phyloP scores from a whole-genome alignment of 2,113 vertebrate genomes.

The Lamprologus lemairii region DNA sequence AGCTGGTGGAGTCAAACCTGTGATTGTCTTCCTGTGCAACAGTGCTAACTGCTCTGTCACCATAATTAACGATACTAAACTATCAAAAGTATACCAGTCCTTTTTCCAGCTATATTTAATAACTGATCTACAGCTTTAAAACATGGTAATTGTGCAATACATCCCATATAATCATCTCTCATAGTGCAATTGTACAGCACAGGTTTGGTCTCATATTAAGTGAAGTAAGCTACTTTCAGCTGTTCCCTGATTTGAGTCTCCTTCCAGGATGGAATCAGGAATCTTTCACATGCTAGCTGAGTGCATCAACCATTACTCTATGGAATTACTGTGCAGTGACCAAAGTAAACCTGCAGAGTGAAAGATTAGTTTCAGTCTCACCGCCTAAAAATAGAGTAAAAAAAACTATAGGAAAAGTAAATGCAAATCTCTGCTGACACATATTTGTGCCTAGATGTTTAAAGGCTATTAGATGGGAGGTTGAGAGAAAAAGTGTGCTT shows the following conservation, averaged over 20 bases:
- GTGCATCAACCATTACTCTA: background rate
- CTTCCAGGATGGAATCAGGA: background rate
- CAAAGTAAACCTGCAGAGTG: background rate
- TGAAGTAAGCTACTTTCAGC: background rate
- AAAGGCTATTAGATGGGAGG: background rate
- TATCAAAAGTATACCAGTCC: background rate
- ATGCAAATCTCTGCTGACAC: background rate
- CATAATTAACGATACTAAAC: background rate
- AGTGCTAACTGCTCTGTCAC: background rate
- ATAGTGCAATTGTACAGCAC: background rate
- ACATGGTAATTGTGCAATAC: rapidly evolving
- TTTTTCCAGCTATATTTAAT: background rate
- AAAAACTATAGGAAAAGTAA: background rate
- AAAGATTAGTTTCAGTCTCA: background rate
- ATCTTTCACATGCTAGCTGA: background rate
- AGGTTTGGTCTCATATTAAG: background rate
- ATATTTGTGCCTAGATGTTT: background rate
- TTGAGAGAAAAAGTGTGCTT: background rate
- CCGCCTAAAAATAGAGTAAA: background rate
- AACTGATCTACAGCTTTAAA: background rate
- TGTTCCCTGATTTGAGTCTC: background rate
- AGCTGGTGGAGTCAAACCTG: background rate
- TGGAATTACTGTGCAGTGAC: background rate
- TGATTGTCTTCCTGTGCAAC: background rate
- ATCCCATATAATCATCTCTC: background rate